A percentile compares a stretch with the other conserved stretches of the same genome.
Conservation (phyloP, 2,888 invertebrate genomes). For the Cinara cedri region DNA sequence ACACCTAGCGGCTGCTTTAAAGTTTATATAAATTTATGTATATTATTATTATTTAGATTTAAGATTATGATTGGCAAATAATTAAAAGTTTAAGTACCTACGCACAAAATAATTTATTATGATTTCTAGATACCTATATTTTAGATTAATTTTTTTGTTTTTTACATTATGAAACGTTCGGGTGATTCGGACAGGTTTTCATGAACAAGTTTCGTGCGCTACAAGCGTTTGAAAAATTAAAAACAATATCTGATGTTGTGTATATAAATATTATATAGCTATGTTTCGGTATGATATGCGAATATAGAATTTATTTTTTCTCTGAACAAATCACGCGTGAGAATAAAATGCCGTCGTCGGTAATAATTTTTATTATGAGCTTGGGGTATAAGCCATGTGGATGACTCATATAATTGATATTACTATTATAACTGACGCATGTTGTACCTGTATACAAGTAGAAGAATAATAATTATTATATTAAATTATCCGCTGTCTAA, state of each 20-base stretch:
- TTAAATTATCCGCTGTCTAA: conserved; percentile 67
- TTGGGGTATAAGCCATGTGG: too few relatives aligned
- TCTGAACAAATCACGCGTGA: conserved; percentile 1
- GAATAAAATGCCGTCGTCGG: conserved; percentile 14
- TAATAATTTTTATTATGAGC: conserved; percentile 12
- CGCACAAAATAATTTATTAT: neutral
- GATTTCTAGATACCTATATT: neutral
- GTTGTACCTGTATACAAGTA: neutral
- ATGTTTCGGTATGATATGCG: neutral
- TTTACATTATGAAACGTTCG: too few relatives aligned
- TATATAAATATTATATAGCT: neutral
- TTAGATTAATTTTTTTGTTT: neutral
- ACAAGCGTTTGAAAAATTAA: neutral
- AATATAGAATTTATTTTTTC: neutral
- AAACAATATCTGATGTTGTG: neutral
- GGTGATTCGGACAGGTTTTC: too few relatives aligned
- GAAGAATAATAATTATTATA: too few relatives aligned
- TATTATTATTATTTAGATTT: neutral
- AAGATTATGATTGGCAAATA: neutral
- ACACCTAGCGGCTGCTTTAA: neutral
- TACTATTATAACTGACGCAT: too few relatives aligned
- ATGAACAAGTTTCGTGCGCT: too few relatives aligned
- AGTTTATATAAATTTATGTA: neutral
- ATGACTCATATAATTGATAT: too few relatives aligned
- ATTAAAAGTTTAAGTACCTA: conserved; percentile 4